A percentile compares a stretch with the other conserved stretches of the same genome.
These are phyloP conservation scores for Lasius platythorax DNA, from an alignment of 2,888 invertebrate genomes.

Conservation along the genomic window DNA sequence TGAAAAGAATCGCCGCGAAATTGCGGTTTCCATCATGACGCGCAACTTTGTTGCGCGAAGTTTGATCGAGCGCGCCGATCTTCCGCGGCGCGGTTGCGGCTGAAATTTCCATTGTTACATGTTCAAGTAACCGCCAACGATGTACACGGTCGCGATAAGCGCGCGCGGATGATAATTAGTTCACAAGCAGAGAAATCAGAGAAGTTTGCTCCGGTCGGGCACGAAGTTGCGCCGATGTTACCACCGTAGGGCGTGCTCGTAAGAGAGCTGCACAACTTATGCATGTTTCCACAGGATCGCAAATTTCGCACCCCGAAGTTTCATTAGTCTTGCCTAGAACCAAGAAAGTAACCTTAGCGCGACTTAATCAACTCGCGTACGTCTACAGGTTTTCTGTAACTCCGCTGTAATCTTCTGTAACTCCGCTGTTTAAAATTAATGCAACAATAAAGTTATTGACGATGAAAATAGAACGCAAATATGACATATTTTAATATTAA, in stretches of 20 bases:
- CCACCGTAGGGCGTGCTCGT: constrained; percentile 25
- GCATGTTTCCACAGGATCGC: constrained; percentile 39
- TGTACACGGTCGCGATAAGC: constrained; percentile 44
- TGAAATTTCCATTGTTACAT: constrained; percentile 51
- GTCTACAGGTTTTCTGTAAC: not conserved
- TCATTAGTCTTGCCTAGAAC: constrained; percentile 16
- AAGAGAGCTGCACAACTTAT: constrained; percentile 22
- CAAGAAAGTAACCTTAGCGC: constrained; percentile 40
- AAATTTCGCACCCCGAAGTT: constrained; percentile 34
- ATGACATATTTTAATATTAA: not conserved
- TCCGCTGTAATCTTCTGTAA: not conserved
- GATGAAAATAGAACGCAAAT: not conserved
- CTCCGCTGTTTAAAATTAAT: not conserved
- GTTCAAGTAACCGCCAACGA: constrained; percentile 49
- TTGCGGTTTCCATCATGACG: not conserved
- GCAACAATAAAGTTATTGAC: not conserved
- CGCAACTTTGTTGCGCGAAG: constrained; percentile 32
- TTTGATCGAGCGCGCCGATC: constrained; percentile 43
- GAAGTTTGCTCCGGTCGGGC: constrained; percentile 39
- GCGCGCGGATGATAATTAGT: constrained; percentile 51
- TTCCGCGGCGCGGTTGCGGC: constrained; percentile 12
- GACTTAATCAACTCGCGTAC: constrained; percentile 34
- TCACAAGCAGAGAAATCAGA: constrained; percentile 52
- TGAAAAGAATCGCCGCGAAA: not conserved
- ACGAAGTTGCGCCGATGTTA: constrained; percentile 29